phyloP scores from a whole-genome alignment of 1,140 invertebrate genomes.

The Drosophila paulistorum region DNA sequence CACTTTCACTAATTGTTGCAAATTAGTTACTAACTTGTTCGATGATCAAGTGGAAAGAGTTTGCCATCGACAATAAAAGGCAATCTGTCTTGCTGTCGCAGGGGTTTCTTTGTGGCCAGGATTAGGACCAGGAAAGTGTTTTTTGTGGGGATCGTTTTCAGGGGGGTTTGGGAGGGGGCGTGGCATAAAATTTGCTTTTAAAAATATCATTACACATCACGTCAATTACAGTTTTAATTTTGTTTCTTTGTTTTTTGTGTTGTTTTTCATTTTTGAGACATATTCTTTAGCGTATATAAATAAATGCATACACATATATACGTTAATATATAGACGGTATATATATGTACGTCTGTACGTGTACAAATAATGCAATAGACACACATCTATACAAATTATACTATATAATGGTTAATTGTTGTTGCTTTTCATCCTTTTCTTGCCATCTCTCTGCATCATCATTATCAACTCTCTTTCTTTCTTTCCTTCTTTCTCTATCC shows the following conservation, averaged over 20 bases:
- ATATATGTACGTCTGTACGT: slow-evolving; percentile 64
- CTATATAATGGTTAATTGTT: slow-evolving; percentile 74
- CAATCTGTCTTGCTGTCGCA: neutral
- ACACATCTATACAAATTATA: slow-evolving; percentile 81
- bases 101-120: neutral
- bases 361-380: slow-evolving; percentile 81
- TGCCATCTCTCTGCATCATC: slow-evolving; percentile 10
- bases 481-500: slow-evolving; percentile 23
- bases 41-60: neutral
- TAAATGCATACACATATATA: slow-evolving; percentile 70
- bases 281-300: slow-evolving; percentile 74
- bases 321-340: slow-evolving; percentile 59
- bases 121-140: neutral
- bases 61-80: neutral
- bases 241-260: slow-evolving; percentile 30
- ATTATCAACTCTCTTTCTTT: no score
- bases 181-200: slow-evolving; percentile 81
- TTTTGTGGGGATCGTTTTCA: neutral
- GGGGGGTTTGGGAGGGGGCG: slow-evolving; percentile 17
- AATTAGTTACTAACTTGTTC: neutral
- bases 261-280: slow-evolving; percentile 48
- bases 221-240: slow-evolving; percentile 77
- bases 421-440: slow-evolving; percentile 19
- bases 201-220: slow-evolving; percentile 82
- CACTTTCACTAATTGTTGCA: neutral